Conservation (phyloP, 2,797 vertebrate species). For the Arnoldichthys spilopterus region DNA sequence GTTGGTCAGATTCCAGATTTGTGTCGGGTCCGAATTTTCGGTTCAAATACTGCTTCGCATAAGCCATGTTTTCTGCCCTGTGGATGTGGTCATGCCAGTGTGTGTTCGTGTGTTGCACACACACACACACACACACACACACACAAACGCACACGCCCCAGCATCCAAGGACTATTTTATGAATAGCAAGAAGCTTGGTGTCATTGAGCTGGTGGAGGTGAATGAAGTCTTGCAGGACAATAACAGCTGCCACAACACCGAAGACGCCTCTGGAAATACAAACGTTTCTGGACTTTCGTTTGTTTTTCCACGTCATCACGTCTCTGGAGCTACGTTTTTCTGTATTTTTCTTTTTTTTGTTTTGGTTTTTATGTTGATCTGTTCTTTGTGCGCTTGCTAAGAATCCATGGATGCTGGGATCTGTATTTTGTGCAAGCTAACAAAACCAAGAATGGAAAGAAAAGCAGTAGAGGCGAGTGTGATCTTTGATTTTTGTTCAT, state of each 20-base stretch:
- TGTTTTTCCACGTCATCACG: conserved; percentile 25
- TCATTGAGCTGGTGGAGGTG: neutral
- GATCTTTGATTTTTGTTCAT: conserved; percentile 28
- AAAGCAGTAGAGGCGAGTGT: conserved; percentile 39
- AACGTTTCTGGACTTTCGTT: conserved; percentile 31
- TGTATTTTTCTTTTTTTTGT: conserved; percentile 22
- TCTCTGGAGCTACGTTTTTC: conserved; percentile 26
- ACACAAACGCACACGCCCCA: neutral
- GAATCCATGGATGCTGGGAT: conserved; percentile 39
- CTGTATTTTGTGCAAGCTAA: conserved; percentile 30
- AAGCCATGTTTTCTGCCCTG: conserved; percentile 48
- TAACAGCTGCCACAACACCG: conserved; percentile 13
- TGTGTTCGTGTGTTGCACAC: conserved; percentile 7
- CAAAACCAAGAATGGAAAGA: conserved; percentile 38
- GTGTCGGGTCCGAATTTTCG: conserved; percentile 19
- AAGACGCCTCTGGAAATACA: conserved; percentile 44
- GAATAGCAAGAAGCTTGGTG: conserved; percentile 21
- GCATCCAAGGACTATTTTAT: conserved; percentile 33
- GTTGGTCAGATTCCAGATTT: conserved; percentile 37
- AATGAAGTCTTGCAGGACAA: conserved; percentile 18
- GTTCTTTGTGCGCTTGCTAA: conserved; percentile 51
- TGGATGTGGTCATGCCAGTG: conserved; percentile 53
- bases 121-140: neutral
- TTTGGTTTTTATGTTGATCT: neutral
- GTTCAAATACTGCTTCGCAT: conserved; percentile 36